Evolutionary conservation across 2,113 vertebrate species (phyloP).

Genomic region (Psephotus haematonotus): DNA sequence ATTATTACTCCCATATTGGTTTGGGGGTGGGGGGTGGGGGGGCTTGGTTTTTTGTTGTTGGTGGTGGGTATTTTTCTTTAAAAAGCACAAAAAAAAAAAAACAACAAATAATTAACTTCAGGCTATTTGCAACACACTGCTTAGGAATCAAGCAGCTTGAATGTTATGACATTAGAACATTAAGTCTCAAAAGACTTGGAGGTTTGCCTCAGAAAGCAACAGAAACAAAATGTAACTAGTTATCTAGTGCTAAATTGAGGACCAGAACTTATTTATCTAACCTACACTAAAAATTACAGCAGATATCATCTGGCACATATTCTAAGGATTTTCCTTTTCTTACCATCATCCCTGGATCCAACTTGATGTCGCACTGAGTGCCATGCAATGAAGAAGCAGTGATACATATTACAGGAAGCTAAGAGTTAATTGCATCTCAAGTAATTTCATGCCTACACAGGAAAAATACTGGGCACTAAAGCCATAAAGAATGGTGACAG

Average conservation of each 20-base stretch:
- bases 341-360: background rate
- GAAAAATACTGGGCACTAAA: background rate
- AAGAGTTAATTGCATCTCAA: background rate
- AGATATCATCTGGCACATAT: background rate
- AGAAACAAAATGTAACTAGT: background rate
- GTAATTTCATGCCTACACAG: background rate
- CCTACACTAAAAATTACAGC: background rate
- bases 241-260: background rate
- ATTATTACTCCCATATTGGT: background rate
- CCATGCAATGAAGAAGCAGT: background rate
- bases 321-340: background rate
- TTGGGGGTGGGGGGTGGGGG: background rate
- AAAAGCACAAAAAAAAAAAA: background rate
- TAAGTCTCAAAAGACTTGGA: background rate
- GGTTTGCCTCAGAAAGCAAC: background rate
- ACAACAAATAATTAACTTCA: background rate
- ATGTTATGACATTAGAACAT: background rate
- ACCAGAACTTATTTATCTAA: background rate
- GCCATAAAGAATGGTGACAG: background rate
- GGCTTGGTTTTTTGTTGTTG: background rate
- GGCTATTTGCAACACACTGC: background rate
- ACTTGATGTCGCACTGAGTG: background rate
- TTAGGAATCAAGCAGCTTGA: background rate
- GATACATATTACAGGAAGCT: background rate
- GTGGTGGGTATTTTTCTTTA: rapidly evolving